Percentiles rank a stretch among this genome's conserved stretches.
phyloP scores from a whole-genome alignment of 2,797 vertebrate species.

The Pipistrellus pygmaeus region DNA sequence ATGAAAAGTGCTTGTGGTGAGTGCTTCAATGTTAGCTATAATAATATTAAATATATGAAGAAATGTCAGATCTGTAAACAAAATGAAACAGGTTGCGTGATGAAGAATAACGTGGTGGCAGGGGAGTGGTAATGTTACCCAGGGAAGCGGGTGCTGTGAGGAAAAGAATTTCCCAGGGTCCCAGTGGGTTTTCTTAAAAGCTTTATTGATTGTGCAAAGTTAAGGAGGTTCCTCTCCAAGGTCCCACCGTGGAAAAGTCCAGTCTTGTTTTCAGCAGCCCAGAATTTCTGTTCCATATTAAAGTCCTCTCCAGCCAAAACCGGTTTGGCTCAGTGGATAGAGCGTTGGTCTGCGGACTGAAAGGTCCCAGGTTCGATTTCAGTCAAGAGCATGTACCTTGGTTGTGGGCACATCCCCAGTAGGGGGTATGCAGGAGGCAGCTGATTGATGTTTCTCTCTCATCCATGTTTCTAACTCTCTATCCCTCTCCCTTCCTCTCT shows the following conservation, averaged over 20 bases:
- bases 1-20: constrained; percentile 28
- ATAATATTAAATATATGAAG: constrained; percentile 20
- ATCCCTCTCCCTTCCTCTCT: too few relatives aligned
- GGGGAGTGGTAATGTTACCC: neutral
- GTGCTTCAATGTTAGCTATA: constrained; percentile 31
- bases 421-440: too few relatives aligned
- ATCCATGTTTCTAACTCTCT: too few relatives aligned
- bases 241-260: neutral
- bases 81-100: neutral
- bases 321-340: too few relatives aligned
- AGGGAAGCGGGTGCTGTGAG: neutral
- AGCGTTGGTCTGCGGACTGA: too few relatives aligned
- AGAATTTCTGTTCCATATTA: neutral
- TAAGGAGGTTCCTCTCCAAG: neutral
- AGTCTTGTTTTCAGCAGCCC: neutral
- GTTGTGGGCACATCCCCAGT: too few relatives aligned
- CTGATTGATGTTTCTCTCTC: too few relatives aligned
- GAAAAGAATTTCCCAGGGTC: neutral
- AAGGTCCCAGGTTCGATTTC: too few relatives aligned
- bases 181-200: neutral
- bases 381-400: too few relatives aligned
- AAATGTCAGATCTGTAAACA: constrained; percentile 41
- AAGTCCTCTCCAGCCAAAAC: too few relatives aligned
- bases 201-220: neutral
- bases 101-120: neutral